Conservation (phyloP, 2,113 vertebrate species). For the Corydoras maculifer region DNA sequence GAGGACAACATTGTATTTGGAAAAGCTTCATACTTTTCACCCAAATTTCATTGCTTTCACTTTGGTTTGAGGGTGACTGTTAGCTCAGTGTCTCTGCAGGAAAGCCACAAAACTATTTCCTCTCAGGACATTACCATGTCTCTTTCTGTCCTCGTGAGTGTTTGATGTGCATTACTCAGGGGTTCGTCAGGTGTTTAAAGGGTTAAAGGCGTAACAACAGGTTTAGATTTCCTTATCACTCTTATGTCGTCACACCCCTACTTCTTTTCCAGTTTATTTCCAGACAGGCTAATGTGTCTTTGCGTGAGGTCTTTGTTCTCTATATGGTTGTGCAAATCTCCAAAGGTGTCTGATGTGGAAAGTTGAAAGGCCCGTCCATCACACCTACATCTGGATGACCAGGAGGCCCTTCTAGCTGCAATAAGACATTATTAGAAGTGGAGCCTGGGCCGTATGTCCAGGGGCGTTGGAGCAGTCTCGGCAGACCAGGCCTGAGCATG, state of each 20-base stretch:
- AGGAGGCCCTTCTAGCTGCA: slow-evolving; percentile 26
- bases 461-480: slow-evolving; percentile 18
- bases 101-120: no score
- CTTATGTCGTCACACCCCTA: neutral
- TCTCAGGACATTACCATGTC: no score
- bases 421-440: slow-evolving; percentile 28
- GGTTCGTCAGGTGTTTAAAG: no score
- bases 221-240: neutral
- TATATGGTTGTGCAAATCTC: neutral
- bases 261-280: neutral
- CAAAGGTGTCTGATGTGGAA: slow-evolving; percentile 21
- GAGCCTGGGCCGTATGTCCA: slow-evolving; percentile 29
- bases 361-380: slow-evolving; percentile 26
- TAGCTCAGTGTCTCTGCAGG: no score
- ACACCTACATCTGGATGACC: slow-evolving; percentile 21
- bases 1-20: no score
- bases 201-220: no score
- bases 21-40: no score
- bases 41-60: no score
- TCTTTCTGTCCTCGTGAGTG: no score
- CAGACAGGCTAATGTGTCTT: neutral
- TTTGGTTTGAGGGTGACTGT: no score
- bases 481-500: slow-evolving; percentile 1
- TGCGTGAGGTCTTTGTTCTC: slow-evolving; percentile 11
- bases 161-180: no score